phyloP scores from a whole-genome alignment of 2,888 invertebrate genomes.

The Eristalis tenax region DNA sequence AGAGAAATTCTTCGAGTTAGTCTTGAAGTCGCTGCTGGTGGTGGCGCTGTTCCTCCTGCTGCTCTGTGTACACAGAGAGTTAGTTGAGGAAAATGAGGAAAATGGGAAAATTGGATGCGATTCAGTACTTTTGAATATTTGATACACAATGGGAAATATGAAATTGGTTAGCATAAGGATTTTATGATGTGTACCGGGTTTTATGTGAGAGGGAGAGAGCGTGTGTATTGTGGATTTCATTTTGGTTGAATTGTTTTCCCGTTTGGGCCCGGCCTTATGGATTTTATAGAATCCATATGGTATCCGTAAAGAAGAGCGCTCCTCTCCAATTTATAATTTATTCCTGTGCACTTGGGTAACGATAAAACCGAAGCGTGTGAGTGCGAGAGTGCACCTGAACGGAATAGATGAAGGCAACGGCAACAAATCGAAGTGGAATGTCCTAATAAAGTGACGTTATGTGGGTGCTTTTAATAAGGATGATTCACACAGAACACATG shows the following conservation, averaged over 20 bases:
- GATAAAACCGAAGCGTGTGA: conserved; percentile 29
- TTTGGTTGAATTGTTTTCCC: conserved; percentile 30
- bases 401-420: neutral
- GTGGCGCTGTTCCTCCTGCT: neutral
- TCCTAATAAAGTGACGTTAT: conserved; percentile 20
- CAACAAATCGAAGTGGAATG: conserved; percentile 9
- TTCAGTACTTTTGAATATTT: conserved; percentile 71
- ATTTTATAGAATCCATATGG: conserved; percentile 40
- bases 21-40: neutral
- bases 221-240: conserved; percentile 32
- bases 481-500: conserved; percentile 18
- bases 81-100: conserved; percentile 34
- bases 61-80: conserved; percentile 15
- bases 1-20: conserved; percentile 21
- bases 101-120: conserved; percentile 62
- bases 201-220: conserved; percentile 31
- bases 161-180: conserved; percentile 70
- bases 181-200: conserved; percentile 62
- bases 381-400: neutral
- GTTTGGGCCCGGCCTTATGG: neutral
- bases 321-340: neutral
- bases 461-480: conserved; percentile 28
- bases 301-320: neutral
- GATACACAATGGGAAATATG: conserved; percentile 70
- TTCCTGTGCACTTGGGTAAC: conserved; percentile 4